These are phyloP conservation scores for Aphodius sticticus DNA, from an alignment of 2,888 invertebrate genomes.

Conservation along the genomic window DNA sequence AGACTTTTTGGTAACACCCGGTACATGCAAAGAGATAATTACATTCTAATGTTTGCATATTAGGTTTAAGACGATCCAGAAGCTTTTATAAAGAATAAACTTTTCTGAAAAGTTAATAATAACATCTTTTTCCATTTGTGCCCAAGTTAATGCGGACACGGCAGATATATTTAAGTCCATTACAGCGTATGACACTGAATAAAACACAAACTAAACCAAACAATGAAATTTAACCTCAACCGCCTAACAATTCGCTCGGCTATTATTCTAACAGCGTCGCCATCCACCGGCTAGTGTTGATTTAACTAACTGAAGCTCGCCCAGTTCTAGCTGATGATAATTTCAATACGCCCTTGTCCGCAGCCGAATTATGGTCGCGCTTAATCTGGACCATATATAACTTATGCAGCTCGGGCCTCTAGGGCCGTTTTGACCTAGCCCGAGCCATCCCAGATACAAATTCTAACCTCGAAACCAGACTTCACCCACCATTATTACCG, in stretches of 20 bases:
- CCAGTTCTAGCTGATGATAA: slow-evolving; percentile 17
- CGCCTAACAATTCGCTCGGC: background rate
- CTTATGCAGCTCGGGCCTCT: slow-evolving; percentile 8
- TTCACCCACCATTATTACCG: slow-evolving; percentile 6
- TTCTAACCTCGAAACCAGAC: background rate
- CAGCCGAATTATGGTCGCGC: slow-evolving; percentile 7
- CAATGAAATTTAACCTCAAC: background rate
- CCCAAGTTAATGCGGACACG: too few species aligned
- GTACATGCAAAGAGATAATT: too few species aligned
- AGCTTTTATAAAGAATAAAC: too few species aligned
- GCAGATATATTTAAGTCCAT: too few species aligned
- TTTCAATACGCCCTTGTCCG: slow-evolving; percentile 12
- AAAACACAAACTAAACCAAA: background rate
- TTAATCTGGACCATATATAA: slow-evolving; percentile 20
- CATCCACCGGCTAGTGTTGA: background rate
- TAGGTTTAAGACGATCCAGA: too few species aligned
- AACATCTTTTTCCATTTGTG: too few species aligned
- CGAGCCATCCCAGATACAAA: background rate
- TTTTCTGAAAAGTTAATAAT: too few species aligned
- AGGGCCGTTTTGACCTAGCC: slow-evolving; percentile 19
- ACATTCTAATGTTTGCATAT: too few species aligned
- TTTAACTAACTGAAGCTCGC: slow-evolving; percentile 4
- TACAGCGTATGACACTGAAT: too few species aligned
- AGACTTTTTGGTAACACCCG: too few species aligned
- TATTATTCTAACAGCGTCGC: background rate